These are phyloP conservation scores for Aldabrachelys gigantea DNA, from an alignment of 2,113 vertebrate genomes.

Conservation along the genomic window DNA sequence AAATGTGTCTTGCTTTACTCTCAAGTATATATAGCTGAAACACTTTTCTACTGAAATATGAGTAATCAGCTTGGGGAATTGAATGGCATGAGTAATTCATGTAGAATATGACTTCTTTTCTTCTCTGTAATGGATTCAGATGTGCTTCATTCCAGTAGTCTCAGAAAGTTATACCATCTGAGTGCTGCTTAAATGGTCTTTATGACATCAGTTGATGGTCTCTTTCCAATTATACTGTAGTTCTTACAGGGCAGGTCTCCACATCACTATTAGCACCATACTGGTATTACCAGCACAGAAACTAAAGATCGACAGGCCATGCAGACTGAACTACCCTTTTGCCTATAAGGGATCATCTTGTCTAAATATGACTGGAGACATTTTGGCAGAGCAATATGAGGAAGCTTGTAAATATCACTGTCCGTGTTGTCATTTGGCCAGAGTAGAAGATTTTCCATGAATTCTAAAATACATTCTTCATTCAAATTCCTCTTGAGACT, in stretches of 20 bases:
- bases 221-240: not conserved
- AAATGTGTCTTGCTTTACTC: not conserved
- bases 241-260: not conserved
- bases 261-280: not conserved
- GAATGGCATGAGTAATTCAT: not conserved
- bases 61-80: not conserved
- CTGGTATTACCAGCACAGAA: not conserved
- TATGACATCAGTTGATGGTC: fast-evolving
- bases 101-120: not conserved
- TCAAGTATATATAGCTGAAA: not conserved
- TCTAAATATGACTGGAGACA: not conserved
- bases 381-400: not conserved
- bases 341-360: not conserved
- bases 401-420: not conserved
- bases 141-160: not conserved
- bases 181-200: not conserved
- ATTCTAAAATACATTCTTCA: not conserved
- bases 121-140: not conserved
- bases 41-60: not conserved
- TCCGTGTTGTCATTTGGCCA: not conserved
- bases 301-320: not conserved
- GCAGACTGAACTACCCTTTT: not conserved
- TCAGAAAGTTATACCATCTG: not conserved
- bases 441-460: not conserved
- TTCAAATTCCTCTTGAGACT: not conserved